These are phyloP conservation scores for Crocuta crocuta DNA, from an alignment of 2,113 vertebrate genomes.

Conservation along the genomic window DNA sequence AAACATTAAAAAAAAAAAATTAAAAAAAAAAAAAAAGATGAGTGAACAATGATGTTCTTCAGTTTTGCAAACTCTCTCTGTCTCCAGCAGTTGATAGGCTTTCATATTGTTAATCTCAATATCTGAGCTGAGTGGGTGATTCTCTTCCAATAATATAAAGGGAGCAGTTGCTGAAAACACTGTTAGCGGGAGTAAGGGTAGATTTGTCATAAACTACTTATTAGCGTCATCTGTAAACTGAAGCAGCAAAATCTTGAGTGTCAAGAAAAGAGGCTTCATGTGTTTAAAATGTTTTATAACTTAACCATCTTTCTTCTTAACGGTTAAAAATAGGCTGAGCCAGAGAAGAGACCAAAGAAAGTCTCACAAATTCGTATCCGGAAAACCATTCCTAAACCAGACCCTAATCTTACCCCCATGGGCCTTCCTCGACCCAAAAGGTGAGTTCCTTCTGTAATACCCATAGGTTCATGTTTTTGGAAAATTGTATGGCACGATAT, in stretches of 20 bases:
- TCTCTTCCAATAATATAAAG: background rate
- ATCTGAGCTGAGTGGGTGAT: background rate
- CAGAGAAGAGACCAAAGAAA: constrained; percentile 89
- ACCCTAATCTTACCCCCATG: constrained; percentile 96
- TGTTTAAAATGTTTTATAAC: constrained; percentile 25
- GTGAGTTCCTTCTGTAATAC: constrained; percentile 83
- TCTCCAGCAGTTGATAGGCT: background rate
- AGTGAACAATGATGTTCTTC: background rate
- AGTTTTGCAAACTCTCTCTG: background rate
- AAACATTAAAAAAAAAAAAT: too few relatives aligned
- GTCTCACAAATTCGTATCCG: constrained; percentile 97
- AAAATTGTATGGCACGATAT: background rate
- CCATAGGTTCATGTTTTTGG: background rate
- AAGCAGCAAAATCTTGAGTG: background rate
- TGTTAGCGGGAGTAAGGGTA: background rate
- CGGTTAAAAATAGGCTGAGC: constrained; percentile 80
- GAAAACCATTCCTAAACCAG: constrained; percentile 93
- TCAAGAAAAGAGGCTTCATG: background rate
- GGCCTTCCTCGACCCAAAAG: constrained; percentile 97
- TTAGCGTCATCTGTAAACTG: background rate
- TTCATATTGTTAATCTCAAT: background rate
- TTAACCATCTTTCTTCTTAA: constrained; percentile 32
- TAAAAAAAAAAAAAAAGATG: background rate
- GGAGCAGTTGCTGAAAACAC: background rate
- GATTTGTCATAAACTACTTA: background rate